phyloP scores from a whole-genome alignment of 2,888 invertebrate species.

The Nowickia ferox region DNA sequence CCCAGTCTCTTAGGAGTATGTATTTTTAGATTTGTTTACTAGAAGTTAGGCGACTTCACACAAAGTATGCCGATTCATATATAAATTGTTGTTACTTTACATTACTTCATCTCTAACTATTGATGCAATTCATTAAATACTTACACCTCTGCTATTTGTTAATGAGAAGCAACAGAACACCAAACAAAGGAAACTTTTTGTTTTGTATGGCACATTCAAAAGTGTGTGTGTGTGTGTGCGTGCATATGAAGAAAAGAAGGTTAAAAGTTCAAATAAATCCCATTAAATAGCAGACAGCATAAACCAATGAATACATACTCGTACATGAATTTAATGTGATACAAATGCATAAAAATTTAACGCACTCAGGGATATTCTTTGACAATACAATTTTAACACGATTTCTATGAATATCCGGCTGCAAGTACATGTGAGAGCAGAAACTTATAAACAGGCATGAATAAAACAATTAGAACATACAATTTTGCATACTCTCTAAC shows the following conservation, averaged over 20 bases:
- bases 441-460: neutral
- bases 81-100: too few relatives aligned
- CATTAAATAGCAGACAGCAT: constrained; percentile 42
- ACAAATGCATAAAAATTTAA: constrained; percentile 9
- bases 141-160: too few relatives aligned
- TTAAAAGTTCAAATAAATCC: constrained; percentile 60
- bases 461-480: constrained; percentile 18
- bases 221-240: neutral
- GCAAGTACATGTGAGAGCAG: constrained; percentile 9
- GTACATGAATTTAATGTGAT: constrained; percentile 12
- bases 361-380: constrained; percentile 7
- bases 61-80: too few relatives aligned
- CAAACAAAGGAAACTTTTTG: neutral
- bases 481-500: constrained; percentile 61
- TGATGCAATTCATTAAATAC: too few relatives aligned
- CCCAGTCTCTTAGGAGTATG: too few relatives aligned
- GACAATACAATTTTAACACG: constrained; percentile 49
- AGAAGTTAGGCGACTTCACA: too few relatives aligned
- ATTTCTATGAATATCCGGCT: constrained; percentile 67
- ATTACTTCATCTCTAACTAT: too few relatives aligned
- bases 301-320: constrained; percentile 8
- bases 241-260: constrained; percentile 8
- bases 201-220: neutral
- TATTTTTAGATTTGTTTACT: too few relatives aligned
- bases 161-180: too few relatives aligned